These are phyloP conservation scores for rat (Rattus norvegicus) DNA, from an alignment of 2,113 vertebrate species.

Conservation along the genomic window DNA sequence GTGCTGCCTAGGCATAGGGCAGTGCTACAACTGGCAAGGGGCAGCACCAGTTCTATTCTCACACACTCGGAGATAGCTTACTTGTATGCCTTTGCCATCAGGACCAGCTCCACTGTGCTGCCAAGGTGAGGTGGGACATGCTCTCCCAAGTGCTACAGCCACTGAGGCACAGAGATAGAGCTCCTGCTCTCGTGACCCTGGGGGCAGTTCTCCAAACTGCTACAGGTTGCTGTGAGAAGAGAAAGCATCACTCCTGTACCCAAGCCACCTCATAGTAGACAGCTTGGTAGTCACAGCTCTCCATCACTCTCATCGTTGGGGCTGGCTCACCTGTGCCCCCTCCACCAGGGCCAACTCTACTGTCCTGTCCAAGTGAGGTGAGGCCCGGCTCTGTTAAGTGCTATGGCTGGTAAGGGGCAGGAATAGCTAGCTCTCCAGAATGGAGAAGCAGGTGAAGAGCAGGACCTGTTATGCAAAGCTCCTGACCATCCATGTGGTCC, in stretches of 20 bases:
- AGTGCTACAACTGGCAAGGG: background rate
- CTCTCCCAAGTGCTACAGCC: background rate
- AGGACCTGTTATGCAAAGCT: background rate
- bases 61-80: background rate
- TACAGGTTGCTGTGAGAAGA: background rate
- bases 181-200: background rate
- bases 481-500: background rate
- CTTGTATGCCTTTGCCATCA: background rate
- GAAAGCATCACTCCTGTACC: background rate
- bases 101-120: background rate
- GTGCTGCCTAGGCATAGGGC: background rate
- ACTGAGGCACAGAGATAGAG: background rate
- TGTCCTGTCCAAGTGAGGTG: background rate
- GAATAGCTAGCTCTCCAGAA: background rate
- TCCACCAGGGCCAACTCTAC: background rate
- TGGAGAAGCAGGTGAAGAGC: background rate
- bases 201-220: background rate
- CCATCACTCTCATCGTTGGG: background rate
- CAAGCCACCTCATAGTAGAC: background rate
- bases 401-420: background rate
- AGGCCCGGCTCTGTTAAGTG: background rate
- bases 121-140: background rate
- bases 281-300: background rate
- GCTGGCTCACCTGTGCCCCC: background rate
- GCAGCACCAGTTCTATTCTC: background rate